Evolutionary conservation across 1,140 invertebrate genomes (phyloP).

Genomic region (Kradibia gibbosae): DNA sequence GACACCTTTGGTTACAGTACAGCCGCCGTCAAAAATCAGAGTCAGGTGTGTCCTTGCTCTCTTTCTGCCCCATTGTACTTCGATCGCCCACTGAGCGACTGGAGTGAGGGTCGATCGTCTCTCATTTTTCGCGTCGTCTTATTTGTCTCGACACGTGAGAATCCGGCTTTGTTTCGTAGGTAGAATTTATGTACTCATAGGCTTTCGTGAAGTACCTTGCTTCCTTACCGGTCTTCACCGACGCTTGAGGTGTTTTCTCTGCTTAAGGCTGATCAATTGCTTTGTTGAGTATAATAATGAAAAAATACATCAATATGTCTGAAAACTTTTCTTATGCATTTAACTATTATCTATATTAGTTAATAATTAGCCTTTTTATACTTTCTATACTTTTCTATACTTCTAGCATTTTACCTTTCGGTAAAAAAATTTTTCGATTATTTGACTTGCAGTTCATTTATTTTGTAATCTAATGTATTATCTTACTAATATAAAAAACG

Average conservation of each 20-base stretch:
- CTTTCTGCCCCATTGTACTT: background rate
- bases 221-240: too few species aligned
- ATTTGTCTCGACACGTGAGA: background rate
- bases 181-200: background rate
- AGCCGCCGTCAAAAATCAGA: constrained; percentile 4
- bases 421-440: too few species aligned
- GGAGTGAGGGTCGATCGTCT: background rate
- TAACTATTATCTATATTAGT: background rate
- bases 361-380: too few species aligned
- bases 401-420: too few species aligned
- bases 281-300: background rate
- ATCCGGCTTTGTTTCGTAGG: background rate
- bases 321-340: background rate
- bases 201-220: background rate
- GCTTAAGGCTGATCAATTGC: background rate
- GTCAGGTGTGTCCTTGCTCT: background rate
- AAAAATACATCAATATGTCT: background rate
- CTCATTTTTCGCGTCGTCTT: background rate
- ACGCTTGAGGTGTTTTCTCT: too few species aligned
- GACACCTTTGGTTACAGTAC: background rate
- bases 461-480: too few species aligned
- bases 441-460: too few species aligned
- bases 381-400: too few species aligned
- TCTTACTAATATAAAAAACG: too few species aligned
- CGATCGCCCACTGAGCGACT: background rate